Evolutionary conservation across 2,888 invertebrate species (phyloP).

Genomic region (Ferdinandea cuprea): DNA sequence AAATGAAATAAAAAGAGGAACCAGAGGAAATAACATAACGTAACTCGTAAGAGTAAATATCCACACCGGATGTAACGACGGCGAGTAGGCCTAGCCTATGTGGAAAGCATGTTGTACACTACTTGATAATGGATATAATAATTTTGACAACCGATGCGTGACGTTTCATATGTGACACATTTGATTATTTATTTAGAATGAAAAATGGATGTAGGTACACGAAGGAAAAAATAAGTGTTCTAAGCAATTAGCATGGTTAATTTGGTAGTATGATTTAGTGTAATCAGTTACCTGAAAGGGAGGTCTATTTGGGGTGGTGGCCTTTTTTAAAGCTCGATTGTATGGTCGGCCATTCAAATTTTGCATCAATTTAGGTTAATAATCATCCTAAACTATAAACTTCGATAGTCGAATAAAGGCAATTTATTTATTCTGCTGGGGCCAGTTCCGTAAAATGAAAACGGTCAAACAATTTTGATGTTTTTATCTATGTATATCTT

Average conservation of each 20-base stretch:
- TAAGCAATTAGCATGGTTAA: constrained; percentile 15
- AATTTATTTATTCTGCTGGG: no score
- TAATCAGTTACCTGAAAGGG: constrained; percentile 7
- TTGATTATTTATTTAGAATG: constrained; percentile 25
- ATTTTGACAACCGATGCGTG: constrained; percentile 66
- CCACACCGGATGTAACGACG: constrained; percentile 60
- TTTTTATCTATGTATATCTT: no score
- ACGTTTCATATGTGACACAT: constrained; percentile 56
- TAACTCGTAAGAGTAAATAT: constrained; percentile 1
- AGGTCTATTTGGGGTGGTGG: no score
- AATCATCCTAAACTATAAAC: no score
- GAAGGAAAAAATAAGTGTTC: background rate
- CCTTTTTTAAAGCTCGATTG: no score
- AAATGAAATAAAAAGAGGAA: no score
- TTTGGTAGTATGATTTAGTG: constrained; percentile 27
- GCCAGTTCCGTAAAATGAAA: no score
- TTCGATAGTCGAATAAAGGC: no score
- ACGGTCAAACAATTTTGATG: no score
- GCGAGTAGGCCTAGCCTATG: constrained; percentile 14
- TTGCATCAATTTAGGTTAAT: no score
- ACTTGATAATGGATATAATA: constrained; percentile 35
- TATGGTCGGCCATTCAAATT: no score
- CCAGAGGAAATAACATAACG: constrained; percentile 34
- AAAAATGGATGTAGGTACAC: constrained; percentile 14
- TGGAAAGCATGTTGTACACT: constrained; percentile 14